Conservation (phyloP, 2,888 invertebrate genomes). For the Melolontha melolontha region DNA sequence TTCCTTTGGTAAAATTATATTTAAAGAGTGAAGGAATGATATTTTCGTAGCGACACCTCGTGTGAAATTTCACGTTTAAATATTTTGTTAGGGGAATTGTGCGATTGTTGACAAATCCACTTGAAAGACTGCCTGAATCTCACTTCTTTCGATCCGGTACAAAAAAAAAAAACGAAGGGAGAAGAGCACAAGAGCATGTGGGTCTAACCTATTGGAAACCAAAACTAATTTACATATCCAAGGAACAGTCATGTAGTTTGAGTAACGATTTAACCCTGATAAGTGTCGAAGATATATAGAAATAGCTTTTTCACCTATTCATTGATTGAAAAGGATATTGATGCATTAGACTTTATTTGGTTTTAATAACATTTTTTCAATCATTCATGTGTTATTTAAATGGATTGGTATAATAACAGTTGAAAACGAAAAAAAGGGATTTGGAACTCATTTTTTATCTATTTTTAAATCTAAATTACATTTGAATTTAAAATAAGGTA, state of each 20-base stretch:
- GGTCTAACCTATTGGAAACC: slow-evolving; percentile 21
- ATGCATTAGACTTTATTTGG: no score
- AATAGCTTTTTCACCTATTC: no score
- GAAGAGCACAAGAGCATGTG: neutral
- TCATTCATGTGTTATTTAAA: no score
- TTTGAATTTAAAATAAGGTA: no score
- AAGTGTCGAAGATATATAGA: no score
- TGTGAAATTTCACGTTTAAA: slow-evolving; percentile 22
- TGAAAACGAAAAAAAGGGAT: no score
- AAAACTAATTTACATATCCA: slow-evolving; percentile 31
- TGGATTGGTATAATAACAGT: no score
- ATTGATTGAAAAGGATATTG: no score
- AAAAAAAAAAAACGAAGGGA: slow-evolving; percentile 3
- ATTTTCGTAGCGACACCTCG: slow-evolving; percentile 16
- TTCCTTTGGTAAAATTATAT: no score
- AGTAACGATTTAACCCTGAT: neutral
- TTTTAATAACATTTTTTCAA: no score
- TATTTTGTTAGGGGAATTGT: slow-evolving; percentile 32
- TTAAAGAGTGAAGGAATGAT: neutral
- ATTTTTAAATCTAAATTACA: no score
- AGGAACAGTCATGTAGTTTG: slow-evolving; percentile 11
- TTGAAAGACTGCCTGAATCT: slow-evolving; percentile 26
- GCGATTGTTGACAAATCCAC: slow-evolving; percentile 34
- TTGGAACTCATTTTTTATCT: no score
- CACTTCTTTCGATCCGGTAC: slow-evolving; percentile 5